Conservation (phyloP, 2,113 vertebrate genomes). For the Benitochromis conjunctus region DNA sequence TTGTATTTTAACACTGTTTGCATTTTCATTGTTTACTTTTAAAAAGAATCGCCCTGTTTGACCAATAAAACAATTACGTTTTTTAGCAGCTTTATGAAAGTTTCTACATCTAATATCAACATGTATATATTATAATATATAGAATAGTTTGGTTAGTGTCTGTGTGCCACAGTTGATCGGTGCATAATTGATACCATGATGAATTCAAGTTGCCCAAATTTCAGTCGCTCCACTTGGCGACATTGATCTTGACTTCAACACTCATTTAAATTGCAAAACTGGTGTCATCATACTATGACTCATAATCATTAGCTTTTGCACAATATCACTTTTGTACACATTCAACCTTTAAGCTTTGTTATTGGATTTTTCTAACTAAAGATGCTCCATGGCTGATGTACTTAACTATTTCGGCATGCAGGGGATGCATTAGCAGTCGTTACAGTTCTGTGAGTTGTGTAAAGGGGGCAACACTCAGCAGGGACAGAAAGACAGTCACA, state of each 20-base stretch:
- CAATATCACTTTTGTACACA: neutral
- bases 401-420: neutral
- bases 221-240: neutral
- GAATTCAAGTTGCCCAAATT: neutral
- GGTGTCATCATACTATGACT: neutral
- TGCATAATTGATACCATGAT: neutral
- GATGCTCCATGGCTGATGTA: neutral
- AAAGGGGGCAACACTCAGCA: slow-evolving; percentile 37
- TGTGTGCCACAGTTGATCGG: neutral
- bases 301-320: neutral
- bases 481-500: slow-evolving; percentile 23
- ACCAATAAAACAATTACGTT: neutral
- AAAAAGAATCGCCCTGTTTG: neutral
- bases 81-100: neutral
- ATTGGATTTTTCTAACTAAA: neutral
- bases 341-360: neutral
- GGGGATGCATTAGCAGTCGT: neutral
- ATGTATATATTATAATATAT: neutral
- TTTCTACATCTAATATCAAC: neutral
- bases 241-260: neutral
- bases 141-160: neutral
- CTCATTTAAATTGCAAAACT: neutral
- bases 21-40: neutral
- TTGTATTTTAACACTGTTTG: neutral
- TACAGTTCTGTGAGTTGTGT: neutral